A percentile compares a stretch with the other conserved stretches of the same genome.
Conservation (phyloP, 2,113 vertebrate genomes). For the Odocoileus virginianus region DNA sequence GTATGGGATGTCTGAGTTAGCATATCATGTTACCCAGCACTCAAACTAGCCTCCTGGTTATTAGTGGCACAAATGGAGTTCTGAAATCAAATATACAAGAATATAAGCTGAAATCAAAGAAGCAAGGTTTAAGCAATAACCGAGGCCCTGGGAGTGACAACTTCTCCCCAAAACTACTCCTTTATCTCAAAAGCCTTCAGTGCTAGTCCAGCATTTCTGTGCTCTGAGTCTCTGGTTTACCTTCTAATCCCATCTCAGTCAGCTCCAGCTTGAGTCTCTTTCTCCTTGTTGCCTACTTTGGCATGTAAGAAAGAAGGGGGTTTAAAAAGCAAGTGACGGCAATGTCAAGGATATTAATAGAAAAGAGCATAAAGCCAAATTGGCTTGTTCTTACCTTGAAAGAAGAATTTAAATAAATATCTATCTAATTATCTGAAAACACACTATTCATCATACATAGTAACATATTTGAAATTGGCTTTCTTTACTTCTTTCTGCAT, state of each 20-base stretch:
- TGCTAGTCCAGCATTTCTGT: not conserved
- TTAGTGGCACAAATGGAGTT: not conserved
- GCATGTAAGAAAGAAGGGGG: not conserved
- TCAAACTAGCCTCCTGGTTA: not conserved
- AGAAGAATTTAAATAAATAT: conserved; percentile 1
- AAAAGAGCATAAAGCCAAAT: not conserved
- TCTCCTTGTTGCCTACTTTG: not conserved
- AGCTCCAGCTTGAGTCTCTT: not conserved
- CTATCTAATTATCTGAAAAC: not conserved
- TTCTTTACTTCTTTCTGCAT: not conserved
- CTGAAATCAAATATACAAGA: not conserved
- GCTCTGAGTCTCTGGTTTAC: not conserved
- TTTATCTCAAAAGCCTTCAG: not conserved
- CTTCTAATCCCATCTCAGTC: not conserved
- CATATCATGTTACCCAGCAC: not conserved
- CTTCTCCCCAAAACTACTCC: not conserved
- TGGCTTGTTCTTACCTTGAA: not conserved
- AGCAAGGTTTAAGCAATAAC: not conserved
- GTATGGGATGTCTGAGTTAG: not conserved
- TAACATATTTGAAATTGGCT: not conserved
- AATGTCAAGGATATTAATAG: not conserved
- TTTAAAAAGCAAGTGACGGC: conserved; percentile 7
- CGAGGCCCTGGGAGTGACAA: not conserved
- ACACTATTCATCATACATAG: not conserved
- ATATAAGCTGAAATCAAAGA: not conserved